A percentile compares a stretch with the other conserved stretches of the same genome.
These are phyloP conservation scores for Mormyrus hasselquistii DNA, from an alignment of 2,797 vertebrate species.

Conservation along the genomic window DNA sequence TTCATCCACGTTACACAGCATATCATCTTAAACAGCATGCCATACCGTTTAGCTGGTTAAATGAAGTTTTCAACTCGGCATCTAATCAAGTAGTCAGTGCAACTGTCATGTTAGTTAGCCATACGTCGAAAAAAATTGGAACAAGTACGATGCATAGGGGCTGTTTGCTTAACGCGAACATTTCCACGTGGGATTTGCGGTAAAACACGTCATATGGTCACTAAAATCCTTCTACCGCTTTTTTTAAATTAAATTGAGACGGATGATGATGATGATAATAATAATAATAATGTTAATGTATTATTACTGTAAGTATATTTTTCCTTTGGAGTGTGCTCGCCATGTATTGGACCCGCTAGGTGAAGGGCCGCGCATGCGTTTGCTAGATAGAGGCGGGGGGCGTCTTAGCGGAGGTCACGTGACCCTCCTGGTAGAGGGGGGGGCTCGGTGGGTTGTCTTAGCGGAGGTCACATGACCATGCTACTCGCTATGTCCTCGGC, in stretches of 20 bases:
- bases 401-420: constrained; percentile 1
- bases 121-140: neutral
- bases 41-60: neutral
- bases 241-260: neutral
- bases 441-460: constrained; percentile 52
- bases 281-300: neutral
- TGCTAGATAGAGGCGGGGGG: constrained; percentile 16
- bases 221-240: neutral
- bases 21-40: neutral
- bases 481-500: constrained; percentile 44
- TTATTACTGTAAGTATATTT: neutral
- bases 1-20: neutral
- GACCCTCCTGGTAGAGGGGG: constrained; percentile 21
- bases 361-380: constrained; percentile 44
- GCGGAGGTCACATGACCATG: constrained; percentile 58
- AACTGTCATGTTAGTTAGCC: neutral
- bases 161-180: neutral
- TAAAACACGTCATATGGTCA: neutral
- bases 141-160: neutral
- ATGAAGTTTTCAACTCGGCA: neutral
- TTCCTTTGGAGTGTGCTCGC: neutral
- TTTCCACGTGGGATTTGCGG: constrained; percentile 5
- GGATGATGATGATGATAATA: neutral
- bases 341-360: constrained; percentile 15
- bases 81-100: neutral